These are phyloP conservation scores for Psittacus erithacus DNA, from an alignment of 2,113 vertebrate genomes.

Conservation along the genomic window DNA sequence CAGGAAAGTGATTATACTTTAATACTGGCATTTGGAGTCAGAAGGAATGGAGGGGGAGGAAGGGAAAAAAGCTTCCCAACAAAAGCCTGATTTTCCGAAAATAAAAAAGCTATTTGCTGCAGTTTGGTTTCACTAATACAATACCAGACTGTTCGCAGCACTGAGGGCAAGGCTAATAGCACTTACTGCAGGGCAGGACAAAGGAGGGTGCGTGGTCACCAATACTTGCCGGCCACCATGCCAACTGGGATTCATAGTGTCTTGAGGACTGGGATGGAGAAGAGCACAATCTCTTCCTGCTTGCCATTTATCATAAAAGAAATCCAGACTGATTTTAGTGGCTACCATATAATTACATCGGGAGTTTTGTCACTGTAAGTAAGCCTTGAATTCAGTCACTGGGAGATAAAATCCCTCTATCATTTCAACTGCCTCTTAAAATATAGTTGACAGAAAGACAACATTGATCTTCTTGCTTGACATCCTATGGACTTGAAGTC, in stretches of 20 bases:
- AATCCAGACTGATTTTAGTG: not conserved
- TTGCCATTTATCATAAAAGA: not conserved
- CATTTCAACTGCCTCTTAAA: not conserved
- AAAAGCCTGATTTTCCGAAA: not conserved
- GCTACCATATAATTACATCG: not conserved
- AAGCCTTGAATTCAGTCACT: not conserved
- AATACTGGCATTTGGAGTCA: not conserved
- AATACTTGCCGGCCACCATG: accelerated
- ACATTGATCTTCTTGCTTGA: not conserved
- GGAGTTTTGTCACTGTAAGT: not conserved
- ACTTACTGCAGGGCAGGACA: not conserved
- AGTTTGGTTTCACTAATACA: not conserved
- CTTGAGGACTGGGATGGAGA: not conserved
- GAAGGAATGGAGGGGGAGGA: not conserved
- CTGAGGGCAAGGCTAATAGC: not conserved
- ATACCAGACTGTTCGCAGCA: not conserved
- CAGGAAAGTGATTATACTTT: not conserved
- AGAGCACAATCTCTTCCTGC: not conserved
- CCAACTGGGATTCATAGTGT: not conserved
- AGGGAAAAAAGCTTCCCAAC: not conserved
- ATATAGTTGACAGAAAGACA: not conserved
- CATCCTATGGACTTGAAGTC: not conserved
- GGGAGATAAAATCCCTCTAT: not conserved
- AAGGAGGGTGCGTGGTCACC: accelerated
- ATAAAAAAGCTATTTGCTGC: not conserved